Evolutionary conservation across 2,113 vertebrate species (phyloP), one percentile per base, ranked within the genome.

Genomic region (Antennarius striatus): DNA sequence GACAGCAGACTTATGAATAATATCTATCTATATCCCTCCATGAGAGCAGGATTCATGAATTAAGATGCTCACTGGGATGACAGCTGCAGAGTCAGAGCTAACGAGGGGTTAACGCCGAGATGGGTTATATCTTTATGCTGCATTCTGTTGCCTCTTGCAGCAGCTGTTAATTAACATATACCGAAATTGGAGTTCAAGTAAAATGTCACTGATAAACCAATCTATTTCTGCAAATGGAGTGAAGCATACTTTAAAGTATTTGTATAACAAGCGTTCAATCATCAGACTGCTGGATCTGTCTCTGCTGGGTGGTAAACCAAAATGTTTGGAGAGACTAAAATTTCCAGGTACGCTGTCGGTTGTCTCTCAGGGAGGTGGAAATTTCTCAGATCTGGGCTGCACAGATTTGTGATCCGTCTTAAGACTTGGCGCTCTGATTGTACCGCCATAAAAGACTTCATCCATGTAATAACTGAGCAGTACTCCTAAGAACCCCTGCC

Each of bases 401-500:
- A 4, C 66, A 36, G 61, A 55, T 40, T 7, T 40, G 56, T 56
- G 49, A 50, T 63, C 53, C 49, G 64, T 80, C 64, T 61, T 69
- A 50, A 67, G 36, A 72, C 45, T 68, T 55, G 49, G 10, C 12
- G 50, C 5, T 10, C 11, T 66, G 56, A 71, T 79, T 77, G 77
- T 65, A 56, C 68, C 55, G 52, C 65, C 66, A 80, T 47, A 85
- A 84, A 74, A 47, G 63, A 71, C 71, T 75, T 62, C 50, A 70
- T 68, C 65, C 63, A 68, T 85, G 60, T 83, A 77, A 81, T 86
- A 80, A 72, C 28, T 68, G 63, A 53, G 71, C 13, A 61, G 55
- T 4, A 75, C 77, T 83, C 86, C 75, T 86, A 88, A 83, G 86
- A 61, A 66, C 84, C 59, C 73, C 62, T 61, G 42, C 72, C 82